Evolutionary conservation across 2,797 vertebrate genomes (phyloP).

Genomic region (Myotis vivesi): DNA sequence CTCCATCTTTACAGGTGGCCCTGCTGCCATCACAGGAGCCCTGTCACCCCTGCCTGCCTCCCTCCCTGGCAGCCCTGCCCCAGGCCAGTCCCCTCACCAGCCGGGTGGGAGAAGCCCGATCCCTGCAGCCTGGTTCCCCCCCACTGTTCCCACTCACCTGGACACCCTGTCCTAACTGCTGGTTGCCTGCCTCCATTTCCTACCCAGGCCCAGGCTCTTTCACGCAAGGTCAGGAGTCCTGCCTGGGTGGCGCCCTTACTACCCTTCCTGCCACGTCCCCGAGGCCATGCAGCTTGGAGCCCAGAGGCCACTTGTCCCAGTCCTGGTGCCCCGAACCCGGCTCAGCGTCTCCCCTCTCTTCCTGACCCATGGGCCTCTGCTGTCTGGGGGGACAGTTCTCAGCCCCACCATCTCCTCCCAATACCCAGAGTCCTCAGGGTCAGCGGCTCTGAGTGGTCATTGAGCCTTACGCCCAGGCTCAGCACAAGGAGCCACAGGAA

Average conservation of each 20-base stretch:
- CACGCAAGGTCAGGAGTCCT: neutral
- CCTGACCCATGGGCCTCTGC: neutral
- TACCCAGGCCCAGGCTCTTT: neutral
- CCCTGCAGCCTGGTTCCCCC: neutral
- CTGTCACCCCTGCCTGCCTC: neutral
- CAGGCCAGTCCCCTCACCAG: neutral
- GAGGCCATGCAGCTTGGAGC: neutral
- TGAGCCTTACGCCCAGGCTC: neutral
- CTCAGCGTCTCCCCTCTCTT: neutral
- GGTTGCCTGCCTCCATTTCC: neutral
- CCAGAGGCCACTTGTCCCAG: neutral
- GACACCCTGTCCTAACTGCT: neutral
- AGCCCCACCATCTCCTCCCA: neutral
- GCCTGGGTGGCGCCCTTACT: neutral
- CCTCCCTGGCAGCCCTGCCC: neutral
- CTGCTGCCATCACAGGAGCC: neutral
- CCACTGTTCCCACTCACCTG: neutral
- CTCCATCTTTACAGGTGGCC: neutral
- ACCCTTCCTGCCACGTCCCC: neutral
- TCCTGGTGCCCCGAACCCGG: neutral
- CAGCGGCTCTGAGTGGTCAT: accelerated
- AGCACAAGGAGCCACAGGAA: neutral
- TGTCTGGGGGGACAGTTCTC: neutral
- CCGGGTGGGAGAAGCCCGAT: accelerated
- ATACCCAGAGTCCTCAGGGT: neutral